Evolutionary conservation across 2,113 vertebrate species (phyloP).

Genomic region (Elachura formosa): DNA sequence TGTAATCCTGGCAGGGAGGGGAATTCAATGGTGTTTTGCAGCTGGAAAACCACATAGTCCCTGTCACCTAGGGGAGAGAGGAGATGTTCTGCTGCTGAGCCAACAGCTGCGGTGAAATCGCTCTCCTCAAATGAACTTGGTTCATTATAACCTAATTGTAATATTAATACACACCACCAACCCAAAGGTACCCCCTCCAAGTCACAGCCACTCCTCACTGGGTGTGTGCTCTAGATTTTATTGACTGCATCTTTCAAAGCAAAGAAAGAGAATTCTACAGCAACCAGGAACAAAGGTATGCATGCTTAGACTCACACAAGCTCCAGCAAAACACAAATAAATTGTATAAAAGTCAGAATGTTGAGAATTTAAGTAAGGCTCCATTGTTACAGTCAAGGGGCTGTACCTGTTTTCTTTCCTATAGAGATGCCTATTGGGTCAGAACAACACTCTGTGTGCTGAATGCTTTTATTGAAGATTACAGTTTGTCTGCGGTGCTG

Average conservation of each 20-base stretch:
- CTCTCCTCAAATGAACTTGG: not conserved
- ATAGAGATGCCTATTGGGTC: fast-evolving
- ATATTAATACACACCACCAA: not conserved
- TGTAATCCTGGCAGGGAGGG: not conserved
- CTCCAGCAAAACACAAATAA: not conserved
- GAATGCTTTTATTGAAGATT: not conserved
- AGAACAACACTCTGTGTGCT: not conserved
- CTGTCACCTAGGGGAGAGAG: not conserved
- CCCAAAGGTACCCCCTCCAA: not conserved
- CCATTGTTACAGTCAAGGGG: not conserved
- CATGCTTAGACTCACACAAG: fast-evolving
- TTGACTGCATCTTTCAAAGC: not conserved
- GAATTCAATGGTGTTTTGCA: not conserved
- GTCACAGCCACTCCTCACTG: not conserved
- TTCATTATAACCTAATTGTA: not conserved
- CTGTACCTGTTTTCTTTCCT: not conserved
- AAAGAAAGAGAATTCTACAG: too few relatives aligned
- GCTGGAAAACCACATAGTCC: not conserved
- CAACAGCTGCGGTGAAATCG: fast-evolving
- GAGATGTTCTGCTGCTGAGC: not conserved
- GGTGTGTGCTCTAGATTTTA: not conserved
- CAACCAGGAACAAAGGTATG: not conserved
- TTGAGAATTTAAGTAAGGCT: not conserved
- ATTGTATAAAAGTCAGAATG: not conserved
- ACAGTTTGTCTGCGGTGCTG: not conserved